Evolutionary conservation across 1,140 invertebrate genomes (phyloP).

Genomic region (Drosophila eugracilis): DNA sequence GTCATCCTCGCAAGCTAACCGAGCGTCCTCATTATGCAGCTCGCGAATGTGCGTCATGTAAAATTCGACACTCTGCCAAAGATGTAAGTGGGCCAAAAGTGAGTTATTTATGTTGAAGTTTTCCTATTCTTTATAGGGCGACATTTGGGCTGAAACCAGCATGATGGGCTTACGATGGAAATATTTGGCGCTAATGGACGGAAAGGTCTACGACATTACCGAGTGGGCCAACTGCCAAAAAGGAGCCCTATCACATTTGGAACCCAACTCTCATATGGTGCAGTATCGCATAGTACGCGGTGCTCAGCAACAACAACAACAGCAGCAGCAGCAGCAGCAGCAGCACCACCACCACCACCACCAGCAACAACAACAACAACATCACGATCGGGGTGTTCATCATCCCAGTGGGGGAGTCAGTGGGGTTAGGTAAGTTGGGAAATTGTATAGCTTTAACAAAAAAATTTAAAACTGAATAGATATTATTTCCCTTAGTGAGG

Average conservation of each 20-base stretch:
- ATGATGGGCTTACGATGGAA: slow-evolving; percentile 95
- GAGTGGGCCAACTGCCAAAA: slow-evolving; percentile 98
- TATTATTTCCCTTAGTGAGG: slow-evolving; percentile 58
- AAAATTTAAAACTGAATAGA: background rate
- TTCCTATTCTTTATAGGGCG: slow-evolving; percentile 88
- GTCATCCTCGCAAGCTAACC: slow-evolving; percentile 93
- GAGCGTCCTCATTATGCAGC: slow-evolving; percentile 95
- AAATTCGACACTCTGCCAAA: slow-evolving; percentile 95
- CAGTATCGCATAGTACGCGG: slow-evolving; percentile 96
- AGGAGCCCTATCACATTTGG: slow-evolving; percentile 91
- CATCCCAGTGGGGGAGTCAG: slow-evolving; percentile 56
- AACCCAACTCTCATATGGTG: slow-evolving; percentile 95
- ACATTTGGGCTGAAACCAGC: slow-evolving; percentile 97
- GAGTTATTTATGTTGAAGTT: background rate
- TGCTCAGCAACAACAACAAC: slow-evolving; percentile 85
- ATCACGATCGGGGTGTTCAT: slow-evolving; percentile 52
- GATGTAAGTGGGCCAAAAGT: slow-evolving; percentile 87
- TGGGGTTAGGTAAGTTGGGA: slow-evolving; percentile 59
- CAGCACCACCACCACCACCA: slow-evolving; percentile 43
- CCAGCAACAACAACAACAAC: slow-evolving; percentile 57
- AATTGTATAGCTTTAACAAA: too few relatives aligned
- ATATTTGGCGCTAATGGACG: slow-evolving; percentile 98
- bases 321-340: slow-evolving; percentile 52
- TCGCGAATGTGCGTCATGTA: slow-evolving; percentile 94
- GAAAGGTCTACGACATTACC: slow-evolving; percentile 96